Evolutionary conservation across 2,797 vertebrate genomes (phyloP).

Genomic region (Calcarius lapponicus): DNA sequence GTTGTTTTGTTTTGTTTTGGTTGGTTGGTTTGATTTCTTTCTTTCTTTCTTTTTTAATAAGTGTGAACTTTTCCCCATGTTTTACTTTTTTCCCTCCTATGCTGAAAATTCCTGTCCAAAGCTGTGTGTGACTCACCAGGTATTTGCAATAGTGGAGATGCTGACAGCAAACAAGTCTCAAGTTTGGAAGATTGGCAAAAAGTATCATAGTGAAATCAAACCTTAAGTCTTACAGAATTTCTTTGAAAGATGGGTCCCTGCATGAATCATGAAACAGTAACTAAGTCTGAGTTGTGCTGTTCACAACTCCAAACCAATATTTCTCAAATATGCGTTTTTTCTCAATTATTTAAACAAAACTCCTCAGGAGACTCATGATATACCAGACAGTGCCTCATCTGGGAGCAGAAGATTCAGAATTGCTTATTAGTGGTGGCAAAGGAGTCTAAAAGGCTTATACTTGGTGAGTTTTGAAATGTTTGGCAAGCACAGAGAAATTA

Average conservation of each 20-base stretch:
- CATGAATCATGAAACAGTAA: background rate
- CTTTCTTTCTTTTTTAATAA: background rate
- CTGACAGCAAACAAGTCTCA: background rate
- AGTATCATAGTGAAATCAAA: background rate
- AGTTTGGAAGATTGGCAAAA: background rate
- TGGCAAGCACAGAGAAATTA: background rate
- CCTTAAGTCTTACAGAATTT: background rate
- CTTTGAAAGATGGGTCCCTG: background rate
- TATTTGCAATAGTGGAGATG: background rate
- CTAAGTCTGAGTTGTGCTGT: background rate
- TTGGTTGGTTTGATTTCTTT: background rate
- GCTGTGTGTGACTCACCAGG: accelerated
- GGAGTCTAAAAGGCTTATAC: background rate
- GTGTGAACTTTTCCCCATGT: background rate
- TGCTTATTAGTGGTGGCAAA: background rate
- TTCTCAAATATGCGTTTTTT: background rate
- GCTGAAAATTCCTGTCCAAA: background rate
- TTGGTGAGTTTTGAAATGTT: background rate
- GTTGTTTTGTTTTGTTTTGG: background rate
- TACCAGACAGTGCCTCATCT: background rate
- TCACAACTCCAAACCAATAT: background rate
- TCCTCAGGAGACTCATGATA: background rate
- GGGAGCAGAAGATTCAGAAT: background rate
- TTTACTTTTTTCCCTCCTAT: background rate
- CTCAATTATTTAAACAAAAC: background rate